Conservation (phyloP, 2,888 invertebrate species). For the Argyra leucocephala region DNA sequence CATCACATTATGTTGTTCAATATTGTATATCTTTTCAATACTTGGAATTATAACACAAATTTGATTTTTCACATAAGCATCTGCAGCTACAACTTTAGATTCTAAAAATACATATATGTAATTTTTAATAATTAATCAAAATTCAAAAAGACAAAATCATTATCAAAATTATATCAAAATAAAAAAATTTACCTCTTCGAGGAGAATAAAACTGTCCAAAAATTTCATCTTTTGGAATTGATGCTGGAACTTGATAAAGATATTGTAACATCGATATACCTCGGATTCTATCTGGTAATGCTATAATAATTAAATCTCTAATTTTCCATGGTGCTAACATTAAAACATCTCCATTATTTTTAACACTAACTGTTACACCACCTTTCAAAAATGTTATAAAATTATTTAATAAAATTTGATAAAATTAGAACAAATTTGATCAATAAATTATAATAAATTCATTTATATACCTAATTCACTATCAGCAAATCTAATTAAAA, state of each 20-base stretch:
- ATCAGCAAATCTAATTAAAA: conserved; percentile 90
- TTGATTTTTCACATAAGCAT: conserved; percentile 79
- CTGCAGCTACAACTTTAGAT: conserved; percentile 39
- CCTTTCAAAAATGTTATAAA: conserved; percentile 46
- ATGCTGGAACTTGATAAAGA: conserved; percentile 64
- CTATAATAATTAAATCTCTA: conserved; percentile 83
- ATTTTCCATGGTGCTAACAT: conserved; percentile 90
- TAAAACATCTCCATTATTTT: conserved; percentile 60
- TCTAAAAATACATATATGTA: conserved; percentile 17
- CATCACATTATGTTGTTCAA: conserved; percentile 63
- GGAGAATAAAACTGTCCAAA: conserved; percentile 88
- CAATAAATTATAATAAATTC: background rate
- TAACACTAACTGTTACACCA: conserved; percentile 89
- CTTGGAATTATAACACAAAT: conserved; percentile 76
- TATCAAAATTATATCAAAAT: background rate
- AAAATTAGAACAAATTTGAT: conserved; percentile 4
- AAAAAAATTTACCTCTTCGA: conserved; percentile 48
- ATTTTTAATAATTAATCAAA: conserved; percentile 7
- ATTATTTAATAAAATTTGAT: background rate
- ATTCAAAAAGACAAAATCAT: conserved; percentile 10
- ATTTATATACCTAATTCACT: conserved; percentile 65
- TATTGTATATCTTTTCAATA: conserved; percentile 51
- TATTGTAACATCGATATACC: conserved; percentile 74
- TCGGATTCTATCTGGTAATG: conserved; percentile 80
- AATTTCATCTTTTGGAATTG: conserved; percentile 69